These are phyloP conservation scores for Steinernema feltiae DNA, from an alignment of 1,140 invertebrate species.

Conservation along the genomic window DNA sequence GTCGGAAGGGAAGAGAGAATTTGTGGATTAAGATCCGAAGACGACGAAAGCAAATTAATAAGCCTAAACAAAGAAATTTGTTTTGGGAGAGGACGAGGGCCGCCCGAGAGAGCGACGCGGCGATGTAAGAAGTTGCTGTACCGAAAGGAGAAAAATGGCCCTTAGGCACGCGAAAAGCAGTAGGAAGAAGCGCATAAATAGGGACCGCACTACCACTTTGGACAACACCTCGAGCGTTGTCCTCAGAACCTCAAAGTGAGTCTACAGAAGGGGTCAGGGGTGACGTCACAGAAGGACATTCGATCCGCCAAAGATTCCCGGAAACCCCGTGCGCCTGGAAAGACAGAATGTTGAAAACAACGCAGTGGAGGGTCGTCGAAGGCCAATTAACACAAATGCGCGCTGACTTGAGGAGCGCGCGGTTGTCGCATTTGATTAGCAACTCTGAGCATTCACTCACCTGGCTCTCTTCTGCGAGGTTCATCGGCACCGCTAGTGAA, in stretches of 20 bases:
- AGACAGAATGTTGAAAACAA: background rate
- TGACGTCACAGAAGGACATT: background rate
- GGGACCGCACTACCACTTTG: background rate
- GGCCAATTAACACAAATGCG: slow-evolving; percentile 2
- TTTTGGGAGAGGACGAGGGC: background rate
- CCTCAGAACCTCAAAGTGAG: background rate
- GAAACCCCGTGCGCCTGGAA: background rate
- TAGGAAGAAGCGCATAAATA: background rate
- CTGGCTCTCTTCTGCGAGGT: background rate
- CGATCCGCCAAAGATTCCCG: background rate
- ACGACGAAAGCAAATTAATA: background rate
- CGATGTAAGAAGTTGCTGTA: slow-evolving; percentile 8
- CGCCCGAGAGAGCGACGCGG: background rate
- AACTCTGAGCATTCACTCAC: background rate
- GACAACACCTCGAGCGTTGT: background rate
- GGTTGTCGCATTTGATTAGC: background rate
- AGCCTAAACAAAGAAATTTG: background rate
- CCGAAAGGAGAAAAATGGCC: slow-evolving; percentile 2
- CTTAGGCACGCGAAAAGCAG: slow-evolving; percentile 5
- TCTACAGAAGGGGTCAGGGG: background rate
- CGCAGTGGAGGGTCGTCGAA: background rate
- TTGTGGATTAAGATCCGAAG: background rate
- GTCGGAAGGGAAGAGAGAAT: background rate
- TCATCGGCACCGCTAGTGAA: background rate
- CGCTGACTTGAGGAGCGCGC: background rate